Evolutionary conservation across 1,140 invertebrate genomes (phyloP).

Genomic region (Polypedilum pembai): DNA sequence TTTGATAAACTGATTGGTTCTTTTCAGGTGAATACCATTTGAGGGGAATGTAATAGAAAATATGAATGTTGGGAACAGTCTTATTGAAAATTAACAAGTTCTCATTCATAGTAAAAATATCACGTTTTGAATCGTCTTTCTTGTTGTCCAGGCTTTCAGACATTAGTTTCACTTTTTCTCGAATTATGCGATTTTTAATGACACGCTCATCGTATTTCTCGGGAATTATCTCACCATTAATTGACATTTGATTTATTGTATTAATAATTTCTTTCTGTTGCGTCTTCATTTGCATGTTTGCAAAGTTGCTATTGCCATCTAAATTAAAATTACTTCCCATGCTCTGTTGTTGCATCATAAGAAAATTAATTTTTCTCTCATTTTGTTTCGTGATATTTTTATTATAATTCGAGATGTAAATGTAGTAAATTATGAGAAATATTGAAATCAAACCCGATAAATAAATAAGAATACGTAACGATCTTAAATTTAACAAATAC

Average conservation of each 20-base stretch:
- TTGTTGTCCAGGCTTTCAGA: conserved; percentile 35
- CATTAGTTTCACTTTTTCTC: conserved; percentile 39
- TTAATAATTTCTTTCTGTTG: conserved; percentile 19
- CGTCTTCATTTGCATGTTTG: neutral
- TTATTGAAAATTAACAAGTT: conserved; percentile 5
- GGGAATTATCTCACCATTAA: conserved; percentile 32
- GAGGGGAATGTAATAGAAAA: conserved; percentile 41
- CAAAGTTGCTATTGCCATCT: neutral
- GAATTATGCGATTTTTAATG: conserved; percentile 40
- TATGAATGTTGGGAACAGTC: conserved; percentile 39
- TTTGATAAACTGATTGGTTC: conserved; percentile 36
- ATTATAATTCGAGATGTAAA: conserved; percentile 10
- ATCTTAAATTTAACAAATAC: conserved; percentile 16
- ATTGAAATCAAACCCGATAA: conserved; percentile 5
- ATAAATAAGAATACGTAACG: neutral
- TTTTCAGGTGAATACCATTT: conserved; percentile 40
- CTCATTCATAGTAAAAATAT: conserved; percentile 32
- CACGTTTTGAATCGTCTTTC: conserved; percentile 30
- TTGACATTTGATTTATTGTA: conserved; percentile 21
- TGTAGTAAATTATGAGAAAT: conserved; percentile 20
- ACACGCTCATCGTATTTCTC: conserved; percentile 43
- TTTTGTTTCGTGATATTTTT: conserved; percentile 16
- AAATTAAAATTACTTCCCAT: neutral
- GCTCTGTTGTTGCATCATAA: conserved; percentile 18
- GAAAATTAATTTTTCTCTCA: conserved; percentile 21